Evolutionary conservation across 2,888 invertebrate genomes (phyloP).

Genomic region (Drosophila demipolita): DNA sequence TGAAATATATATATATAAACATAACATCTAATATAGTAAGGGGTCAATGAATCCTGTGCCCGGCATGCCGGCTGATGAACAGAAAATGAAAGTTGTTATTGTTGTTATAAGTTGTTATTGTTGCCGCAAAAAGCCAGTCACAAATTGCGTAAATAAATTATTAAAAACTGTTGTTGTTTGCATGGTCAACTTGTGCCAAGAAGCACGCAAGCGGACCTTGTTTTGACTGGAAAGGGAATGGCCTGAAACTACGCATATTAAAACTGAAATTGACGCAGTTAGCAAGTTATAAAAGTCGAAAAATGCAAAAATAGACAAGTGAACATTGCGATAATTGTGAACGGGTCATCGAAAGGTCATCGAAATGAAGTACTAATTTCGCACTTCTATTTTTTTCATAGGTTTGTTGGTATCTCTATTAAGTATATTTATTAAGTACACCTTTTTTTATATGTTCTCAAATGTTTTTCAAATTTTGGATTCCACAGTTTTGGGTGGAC

Average conservation of each 20-base stretch:
- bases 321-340: conserved; percentile 24
- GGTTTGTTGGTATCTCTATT: too few relatives aligned
- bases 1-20: background rate
- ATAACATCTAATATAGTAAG: conserved; percentile 4
- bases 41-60: conserved; percentile 66
- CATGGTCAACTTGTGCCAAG: conserved; percentile 29
- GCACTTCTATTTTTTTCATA: too few relatives aligned
- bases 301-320: conserved; percentile 48
- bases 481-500: background rate
- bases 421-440: background rate
- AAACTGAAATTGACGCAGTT: conserved; percentile 60
- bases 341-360: conserved; percentile 53
- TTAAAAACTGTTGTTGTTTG: conserved; percentile 30
- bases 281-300: conserved; percentile 24
- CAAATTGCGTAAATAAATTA: conserved; percentile 79
- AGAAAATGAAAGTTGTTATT: conserved; percentile 53
- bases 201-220: conserved; percentile 35
- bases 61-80: conserved; percentile 30
- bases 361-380: background rate
- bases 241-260: conserved; percentile 11
- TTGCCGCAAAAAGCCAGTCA: conserved; percentile 34
- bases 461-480: background rate
- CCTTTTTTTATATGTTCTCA: too few relatives aligned
- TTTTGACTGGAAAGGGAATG: background rate
- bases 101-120: background rate